Evolutionary conservation across 2,797 vertebrate species (phyloP).

Genomic region (Anabacerthia variegaticeps): DNA sequence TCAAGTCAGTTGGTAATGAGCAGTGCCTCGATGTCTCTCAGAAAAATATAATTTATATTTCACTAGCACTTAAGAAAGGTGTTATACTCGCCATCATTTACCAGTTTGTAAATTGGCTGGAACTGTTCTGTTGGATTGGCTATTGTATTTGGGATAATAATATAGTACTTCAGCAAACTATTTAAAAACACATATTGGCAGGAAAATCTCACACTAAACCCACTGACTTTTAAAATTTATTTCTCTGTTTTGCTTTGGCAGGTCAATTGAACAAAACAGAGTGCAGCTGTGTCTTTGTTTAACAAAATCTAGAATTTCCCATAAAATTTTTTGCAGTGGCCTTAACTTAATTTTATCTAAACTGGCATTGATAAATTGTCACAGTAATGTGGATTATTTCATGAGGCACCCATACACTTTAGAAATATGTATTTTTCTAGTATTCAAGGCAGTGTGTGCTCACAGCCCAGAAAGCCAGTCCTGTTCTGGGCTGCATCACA

Average conservation of each 20-base stretch:
- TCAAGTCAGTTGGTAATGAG: neutral
- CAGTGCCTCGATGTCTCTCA: neutral
- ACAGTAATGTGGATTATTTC: neutral
- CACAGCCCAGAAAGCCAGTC: neutral
- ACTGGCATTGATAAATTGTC: neutral
- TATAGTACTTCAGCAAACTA: neutral
- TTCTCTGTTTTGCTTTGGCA: neutral
- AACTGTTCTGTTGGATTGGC: neutral
- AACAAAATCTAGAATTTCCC: neutral
- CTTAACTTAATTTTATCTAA: neutral
- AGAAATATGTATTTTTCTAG: neutral
- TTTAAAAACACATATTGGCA: neutral
- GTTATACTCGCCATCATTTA: neutral
- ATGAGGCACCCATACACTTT: neutral
- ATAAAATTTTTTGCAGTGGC: neutral
- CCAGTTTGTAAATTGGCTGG: neutral
- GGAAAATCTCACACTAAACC: neutral
- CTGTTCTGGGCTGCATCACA: neutral
- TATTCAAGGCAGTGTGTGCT: neutral
- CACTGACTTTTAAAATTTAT: neutral
- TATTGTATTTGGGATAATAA: neutral
- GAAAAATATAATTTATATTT: neutral
- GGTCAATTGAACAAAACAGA: neutral
- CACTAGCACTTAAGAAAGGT: neutral
- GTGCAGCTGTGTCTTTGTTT: neutral